Evolutionary conservation across 2,113 vertebrate species (phyloP).

Genomic region (Athene noctua): DNA sequence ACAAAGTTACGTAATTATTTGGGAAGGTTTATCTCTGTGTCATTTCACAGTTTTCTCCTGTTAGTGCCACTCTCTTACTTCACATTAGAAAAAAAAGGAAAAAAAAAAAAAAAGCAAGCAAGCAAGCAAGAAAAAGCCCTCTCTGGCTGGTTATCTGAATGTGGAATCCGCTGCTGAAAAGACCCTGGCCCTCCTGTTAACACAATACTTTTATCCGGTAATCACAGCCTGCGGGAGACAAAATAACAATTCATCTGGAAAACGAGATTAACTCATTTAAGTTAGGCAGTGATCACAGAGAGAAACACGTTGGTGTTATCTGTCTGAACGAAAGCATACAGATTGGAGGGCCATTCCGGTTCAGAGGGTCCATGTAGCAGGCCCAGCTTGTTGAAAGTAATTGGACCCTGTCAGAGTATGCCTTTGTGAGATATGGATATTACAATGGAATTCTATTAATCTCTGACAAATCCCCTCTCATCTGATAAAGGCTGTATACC

Average conservation of each 20-base stretch:
- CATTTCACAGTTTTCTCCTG: constrained; percentile 23
- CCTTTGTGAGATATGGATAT: constrained; percentile 77
- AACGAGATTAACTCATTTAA: constrained; percentile 84
- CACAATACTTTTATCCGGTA: constrained; percentile 80
- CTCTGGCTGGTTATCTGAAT: background rate
- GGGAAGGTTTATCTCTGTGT: constrained; percentile 48
- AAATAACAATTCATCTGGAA: constrained; percentile 85
- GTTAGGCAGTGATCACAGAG: constrained; percentile 75
- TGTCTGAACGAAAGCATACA: constrained; percentile 70
- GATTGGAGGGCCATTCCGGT: constrained; percentile 74
- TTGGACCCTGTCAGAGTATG: constrained; percentile 77
- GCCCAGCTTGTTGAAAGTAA: constrained; percentile 71
- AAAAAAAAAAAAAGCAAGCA: background rate
- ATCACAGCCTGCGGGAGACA: constrained; percentile 83
- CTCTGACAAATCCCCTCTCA: constrained; percentile 72
- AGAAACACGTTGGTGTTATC: constrained; percentile 73
- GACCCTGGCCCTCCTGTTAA: constrained; percentile 74
- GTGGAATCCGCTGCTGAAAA: constrained; percentile 49
- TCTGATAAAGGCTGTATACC: constrained; percentile 69
- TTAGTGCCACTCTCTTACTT: constrained; percentile 44
- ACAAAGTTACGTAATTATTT: constrained; percentile 50
- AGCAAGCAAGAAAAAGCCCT: background rate
- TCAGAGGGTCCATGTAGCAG: constrained; percentile 73
- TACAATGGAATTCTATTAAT: constrained; percentile 82
- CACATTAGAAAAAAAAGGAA: background rate